phyloP scores from a whole-genome alignment of 2,113 vertebrate genomes.

The Nothoprocta perdicaria region DNA sequence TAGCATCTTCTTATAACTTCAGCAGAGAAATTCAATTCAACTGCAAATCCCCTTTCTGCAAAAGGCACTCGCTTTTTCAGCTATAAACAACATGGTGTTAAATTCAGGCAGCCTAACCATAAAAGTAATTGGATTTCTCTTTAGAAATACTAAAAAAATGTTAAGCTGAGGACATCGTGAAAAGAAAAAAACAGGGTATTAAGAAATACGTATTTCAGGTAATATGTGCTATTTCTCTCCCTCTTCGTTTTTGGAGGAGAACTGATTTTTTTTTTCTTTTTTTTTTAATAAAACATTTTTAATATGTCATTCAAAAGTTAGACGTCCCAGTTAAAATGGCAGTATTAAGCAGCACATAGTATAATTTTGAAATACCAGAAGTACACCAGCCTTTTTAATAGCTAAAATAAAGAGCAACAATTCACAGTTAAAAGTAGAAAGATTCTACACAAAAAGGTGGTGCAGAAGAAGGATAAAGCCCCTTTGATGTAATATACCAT shows the following conservation, averaged over 20 bases:
- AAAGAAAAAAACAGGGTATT: conserved; percentile 26
- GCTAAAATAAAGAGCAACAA: conserved; percentile 50
- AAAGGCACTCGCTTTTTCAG: conserved; percentile 83
- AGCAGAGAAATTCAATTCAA: conserved; percentile 71
- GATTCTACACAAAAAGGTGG: conserved; percentile 52
- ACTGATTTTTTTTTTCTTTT: background rate
- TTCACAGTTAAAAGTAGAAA: conserved; percentile 63
- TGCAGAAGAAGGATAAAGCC: conserved; percentile 28
- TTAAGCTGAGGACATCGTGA: conserved; percentile 56
- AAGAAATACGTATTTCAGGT: conserved; percentile 58
- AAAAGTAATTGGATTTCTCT: conserved; percentile 51
- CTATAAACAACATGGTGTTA: conserved; percentile 71
- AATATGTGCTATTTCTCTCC: conserved; percentile 47
- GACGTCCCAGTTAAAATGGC: conserved; percentile 66
- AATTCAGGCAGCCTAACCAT: conserved; percentile 38
- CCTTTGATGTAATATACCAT: conserved; percentile 14
- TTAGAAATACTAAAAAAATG: conserved; percentile 70
- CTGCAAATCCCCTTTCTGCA: conserved; percentile 74
- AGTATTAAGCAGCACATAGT: conserved; percentile 74
- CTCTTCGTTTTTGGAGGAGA: conserved; percentile 20
- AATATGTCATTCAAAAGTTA: conserved; percentile 55
- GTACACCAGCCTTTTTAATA: conserved; percentile 58
- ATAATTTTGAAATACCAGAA: conserved; percentile 51
- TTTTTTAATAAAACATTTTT: conserved; percentile 46
- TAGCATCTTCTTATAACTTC: conserved; percentile 77